A percentile compares a stretch with the other conserved stretches of the same genome.
phyloP scores from a whole-genome alignment of 2,888 invertebrate genomes.

The Synanthedon tipuliformis region DNA sequence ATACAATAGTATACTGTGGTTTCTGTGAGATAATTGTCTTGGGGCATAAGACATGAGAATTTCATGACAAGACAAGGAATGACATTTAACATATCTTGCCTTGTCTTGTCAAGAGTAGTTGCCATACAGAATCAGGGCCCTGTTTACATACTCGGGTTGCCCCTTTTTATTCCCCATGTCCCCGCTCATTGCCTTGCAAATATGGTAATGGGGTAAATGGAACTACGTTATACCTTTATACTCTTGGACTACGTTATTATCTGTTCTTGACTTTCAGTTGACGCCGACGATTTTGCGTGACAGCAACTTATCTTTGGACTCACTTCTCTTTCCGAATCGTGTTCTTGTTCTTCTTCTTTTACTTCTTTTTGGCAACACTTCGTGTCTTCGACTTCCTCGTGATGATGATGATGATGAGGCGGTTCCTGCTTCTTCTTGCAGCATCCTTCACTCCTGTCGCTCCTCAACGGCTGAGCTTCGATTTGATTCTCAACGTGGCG shows the following conservation, averaged over 20 bases:
- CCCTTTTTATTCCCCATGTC: too few species aligned
- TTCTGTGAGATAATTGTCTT: too few species aligned
- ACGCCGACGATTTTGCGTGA: conserved; percentile 21
- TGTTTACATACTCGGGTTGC: too few species aligned
- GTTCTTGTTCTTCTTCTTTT: conserved; percentile 11
- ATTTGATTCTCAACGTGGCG: conserved; percentile 39
- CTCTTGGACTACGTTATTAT: conserved; percentile 34
- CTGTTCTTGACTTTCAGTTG: conserved; percentile 53
- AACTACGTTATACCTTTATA: too few species aligned
- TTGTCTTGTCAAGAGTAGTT: too few species aligned
- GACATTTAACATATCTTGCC: too few species aligned
- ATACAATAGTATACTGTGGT: too few species aligned
- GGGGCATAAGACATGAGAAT: too few species aligned
- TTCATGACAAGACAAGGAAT: too few species aligned
- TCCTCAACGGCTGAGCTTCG: conserved; percentile 39
- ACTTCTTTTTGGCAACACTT: conserved; percentile 24
- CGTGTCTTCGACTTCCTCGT: conserved; percentile 17
- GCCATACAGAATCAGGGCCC: too few species aligned
- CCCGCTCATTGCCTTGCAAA: too few species aligned
- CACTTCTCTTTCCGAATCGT: conserved; percentile 28
- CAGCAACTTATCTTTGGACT: conserved; percentile 56
- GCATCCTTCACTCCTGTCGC: conserved; percentile 39
- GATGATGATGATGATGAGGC: conserved; percentile 24
- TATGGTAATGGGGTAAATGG: too few species aligned
- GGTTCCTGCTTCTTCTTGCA: conserved; percentile 43